Conservation (phyloP, 2,888 invertebrate genomes). For the Stenolophus ochropezus region DNA sequence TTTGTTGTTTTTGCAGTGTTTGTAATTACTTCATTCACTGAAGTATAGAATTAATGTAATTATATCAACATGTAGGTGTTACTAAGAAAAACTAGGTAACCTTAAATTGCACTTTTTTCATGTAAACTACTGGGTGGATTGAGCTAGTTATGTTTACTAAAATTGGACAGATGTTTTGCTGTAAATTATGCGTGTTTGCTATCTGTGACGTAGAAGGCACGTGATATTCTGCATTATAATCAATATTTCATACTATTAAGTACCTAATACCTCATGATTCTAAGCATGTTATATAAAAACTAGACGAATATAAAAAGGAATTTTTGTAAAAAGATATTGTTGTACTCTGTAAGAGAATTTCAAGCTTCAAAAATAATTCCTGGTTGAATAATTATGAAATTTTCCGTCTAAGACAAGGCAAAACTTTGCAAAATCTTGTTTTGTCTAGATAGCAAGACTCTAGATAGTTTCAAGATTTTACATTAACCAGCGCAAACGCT, state of each 20-base stretch:
- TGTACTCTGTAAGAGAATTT: no score
- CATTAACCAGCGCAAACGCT: no score
- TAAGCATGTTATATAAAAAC: no score
- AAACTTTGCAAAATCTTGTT: no score
- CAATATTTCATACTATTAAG: conserved; percentile 33
- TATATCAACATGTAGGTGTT: neutral
- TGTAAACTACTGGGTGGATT: neutral
- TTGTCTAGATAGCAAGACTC: no score
- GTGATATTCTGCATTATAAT: conserved; percentile 40
- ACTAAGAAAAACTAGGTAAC: neutral
- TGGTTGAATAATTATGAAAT: no score
- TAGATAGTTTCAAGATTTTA: no score
- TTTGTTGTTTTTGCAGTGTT: neutral
- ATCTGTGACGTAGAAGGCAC: conserved; percentile 16
- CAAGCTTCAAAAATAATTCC: no score
- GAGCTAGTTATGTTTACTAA: neutral
- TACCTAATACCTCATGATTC: neutral
- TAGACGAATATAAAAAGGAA: no score
- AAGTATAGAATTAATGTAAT: neutral
- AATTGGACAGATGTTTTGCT: conserved; percentile 13
- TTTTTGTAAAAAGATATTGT: no score
- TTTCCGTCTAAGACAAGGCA: no score
- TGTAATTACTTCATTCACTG: neutral
- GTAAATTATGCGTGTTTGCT: conserved; percentile 31
- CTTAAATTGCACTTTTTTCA: neutral